phyloP scores from a whole-genome alignment of 2,113 vertebrate species.

The Fregetta grallaria region DNA sequence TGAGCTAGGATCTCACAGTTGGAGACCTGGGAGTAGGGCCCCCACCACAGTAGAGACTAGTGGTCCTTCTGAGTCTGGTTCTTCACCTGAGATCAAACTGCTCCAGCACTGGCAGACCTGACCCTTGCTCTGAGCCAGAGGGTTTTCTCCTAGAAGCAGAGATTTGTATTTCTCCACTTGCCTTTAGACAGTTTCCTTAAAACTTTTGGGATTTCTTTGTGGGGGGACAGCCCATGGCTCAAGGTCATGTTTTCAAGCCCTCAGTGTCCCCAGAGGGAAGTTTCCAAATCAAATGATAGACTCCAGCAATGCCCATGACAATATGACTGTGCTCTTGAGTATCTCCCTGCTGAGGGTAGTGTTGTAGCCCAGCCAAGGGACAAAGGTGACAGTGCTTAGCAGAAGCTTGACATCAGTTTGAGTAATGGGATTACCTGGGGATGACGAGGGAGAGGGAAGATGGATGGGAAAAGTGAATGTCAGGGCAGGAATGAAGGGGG shows the following conservation, averaged over 20 bases:
- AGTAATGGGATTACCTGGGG: neutral
- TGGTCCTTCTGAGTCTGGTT: neutral
- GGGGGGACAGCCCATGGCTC: neutral
- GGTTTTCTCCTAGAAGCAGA: neutral
- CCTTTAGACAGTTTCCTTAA: neutral
- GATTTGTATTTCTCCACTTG: neutral
- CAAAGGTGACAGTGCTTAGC: conserved; percentile 6
- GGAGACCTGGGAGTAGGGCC: neutral
- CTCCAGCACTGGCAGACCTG: neutral
- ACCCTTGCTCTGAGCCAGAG: neutral
- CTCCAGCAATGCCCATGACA: neutral
- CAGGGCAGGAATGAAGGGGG: neutral
- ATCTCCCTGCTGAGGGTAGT: neutral
- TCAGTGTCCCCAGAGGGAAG: neutral
- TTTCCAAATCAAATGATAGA: neutral
- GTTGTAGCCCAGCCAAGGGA: neutral
- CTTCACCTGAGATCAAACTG: neutral
- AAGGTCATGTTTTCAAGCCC: neutral
- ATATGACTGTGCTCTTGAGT: neutral
- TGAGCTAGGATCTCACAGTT: neutral
- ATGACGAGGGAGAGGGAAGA: neutral
- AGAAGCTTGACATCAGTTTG: conserved; percentile 5
- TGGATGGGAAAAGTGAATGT: neutral
- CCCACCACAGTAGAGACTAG: neutral
- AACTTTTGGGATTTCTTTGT: neutral